Base-by-base conservation (phyloP, 2,113 vertebrate species). In the Lycaon pictus region DNA sequence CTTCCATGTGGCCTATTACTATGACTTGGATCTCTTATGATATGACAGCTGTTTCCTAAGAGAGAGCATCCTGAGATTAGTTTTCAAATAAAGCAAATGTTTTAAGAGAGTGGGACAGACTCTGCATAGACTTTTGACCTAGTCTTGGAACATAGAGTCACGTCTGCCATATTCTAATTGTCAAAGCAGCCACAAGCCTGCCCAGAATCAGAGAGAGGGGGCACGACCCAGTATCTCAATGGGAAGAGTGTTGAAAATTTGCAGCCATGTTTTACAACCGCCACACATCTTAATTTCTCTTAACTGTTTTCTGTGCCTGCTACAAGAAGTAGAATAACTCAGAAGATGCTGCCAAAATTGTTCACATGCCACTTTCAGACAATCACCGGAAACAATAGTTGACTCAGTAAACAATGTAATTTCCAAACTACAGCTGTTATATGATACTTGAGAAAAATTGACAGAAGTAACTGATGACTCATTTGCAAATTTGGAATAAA, bases 401-500 rank as follows among this genome's bases (percentile, higher is more conserved):
- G 35, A 79, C 53, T 88, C 69, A 63, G 20, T 79, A 80, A 96
- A 88, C 83, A 94, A 63, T 74, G 32, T 72, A 88, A 95, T 93
- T 96, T 95, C 37, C 69, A 72, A 95, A 96, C 69, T 80, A 83
- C 32, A 88, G 62, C 74, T 93, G 76, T 93, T 93, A 79, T 7
- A 69, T 60, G 53, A 93, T 91, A 43, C 81, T 93, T 71, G 67
- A 95, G 67, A 95, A 93, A 95, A 93, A 82, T 5, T 77, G n/a
- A 92, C 25, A 80, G n/a, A 74, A 94, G 62, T 95, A 80, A 93
- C 76, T 71, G 69, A 92, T 95, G 63, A 91, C 62, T 91, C 48
- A 88, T 67, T 96, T 93, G 56, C 77, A 95, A 88, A 93, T 84
- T 91, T 93, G 71, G 37, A 83, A 88, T 91, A 90, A 93, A 87